These are phyloP conservation scores for Zelleria hepariella DNA, from an alignment of 2,888 invertebrate genomes.

Conservation along the genomic window DNA sequence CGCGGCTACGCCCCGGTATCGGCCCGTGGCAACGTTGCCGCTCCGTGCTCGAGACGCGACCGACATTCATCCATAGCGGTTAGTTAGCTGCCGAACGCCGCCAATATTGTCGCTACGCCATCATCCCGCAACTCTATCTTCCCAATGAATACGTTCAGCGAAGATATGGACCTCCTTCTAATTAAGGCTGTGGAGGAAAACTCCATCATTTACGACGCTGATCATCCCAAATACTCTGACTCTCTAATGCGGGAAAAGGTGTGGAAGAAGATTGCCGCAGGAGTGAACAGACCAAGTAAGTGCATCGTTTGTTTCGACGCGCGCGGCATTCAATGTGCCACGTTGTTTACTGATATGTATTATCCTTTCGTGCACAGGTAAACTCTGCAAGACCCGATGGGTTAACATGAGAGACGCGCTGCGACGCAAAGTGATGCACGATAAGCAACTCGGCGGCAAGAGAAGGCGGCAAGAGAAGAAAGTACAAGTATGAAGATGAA, in stretches of 20 bases:
- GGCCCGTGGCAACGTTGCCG: constrained; percentile 18
- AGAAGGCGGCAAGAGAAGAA: constrained; percentile 33
- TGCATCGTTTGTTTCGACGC: constrained; percentile 8
- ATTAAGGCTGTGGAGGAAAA: constrained; percentile 44
- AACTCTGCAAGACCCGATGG: constrained; percentile 53
- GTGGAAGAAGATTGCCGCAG: constrained; percentile 58
- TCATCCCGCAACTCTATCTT: neutral
- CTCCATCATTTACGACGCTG: constrained; percentile 40
- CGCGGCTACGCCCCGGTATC: neutral
- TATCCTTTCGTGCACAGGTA: constrained; percentile 27
- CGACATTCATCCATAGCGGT: no score
- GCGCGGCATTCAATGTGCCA: neutral
- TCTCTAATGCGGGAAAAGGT: constrained; percentile 46
- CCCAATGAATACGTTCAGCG: constrained; percentile 36
- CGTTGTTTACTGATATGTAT: neutral
- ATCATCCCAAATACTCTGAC: constrained; percentile 45
- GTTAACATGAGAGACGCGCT: constrained; percentile 59
- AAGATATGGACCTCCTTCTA: constrained; percentile 39
- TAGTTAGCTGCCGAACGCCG: no score
- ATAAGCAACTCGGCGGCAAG: constrained; percentile 25
- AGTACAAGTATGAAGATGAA: constrained; percentile 56
- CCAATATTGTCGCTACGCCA: neutral
- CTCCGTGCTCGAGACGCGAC: constrained; percentile 20
- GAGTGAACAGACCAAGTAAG: constrained; percentile 46
- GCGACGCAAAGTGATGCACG: constrained; percentile 42